These are phyloP conservation scores for Gallinago undulata DNA, from an alignment of 2,113 vertebrate genomes.

Conservation along the genomic window DNA sequence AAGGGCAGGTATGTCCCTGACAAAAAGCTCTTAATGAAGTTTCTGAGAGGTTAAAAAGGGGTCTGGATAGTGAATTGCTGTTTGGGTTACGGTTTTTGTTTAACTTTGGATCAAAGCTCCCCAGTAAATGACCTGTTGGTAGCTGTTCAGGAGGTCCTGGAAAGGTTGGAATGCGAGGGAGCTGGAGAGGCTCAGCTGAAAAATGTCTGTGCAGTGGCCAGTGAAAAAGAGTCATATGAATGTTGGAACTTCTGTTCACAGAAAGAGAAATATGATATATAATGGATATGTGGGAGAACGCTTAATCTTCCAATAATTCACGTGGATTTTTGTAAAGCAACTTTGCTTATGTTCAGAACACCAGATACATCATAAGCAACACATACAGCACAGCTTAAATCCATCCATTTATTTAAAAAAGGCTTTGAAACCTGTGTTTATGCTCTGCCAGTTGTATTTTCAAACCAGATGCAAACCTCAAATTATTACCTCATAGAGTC, in stretches of 20 bases:
- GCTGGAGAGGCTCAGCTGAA: neutral
- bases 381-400: neutral
- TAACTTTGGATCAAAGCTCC: neutral
- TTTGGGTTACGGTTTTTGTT: neutral
- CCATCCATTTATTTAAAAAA: neutral
- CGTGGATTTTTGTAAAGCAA: neutral
- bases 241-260: neutral
- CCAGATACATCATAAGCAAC: neutral
- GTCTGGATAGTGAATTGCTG: neutral
- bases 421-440: neutral
- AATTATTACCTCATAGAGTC: neutral
- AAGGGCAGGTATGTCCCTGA: conserved; percentile 80
- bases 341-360: neutral
- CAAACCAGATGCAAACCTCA: neutral
- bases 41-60: neutral
- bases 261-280: neutral
- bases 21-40: neutral
- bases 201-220: neutral
- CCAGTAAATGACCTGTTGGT: neutral
- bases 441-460: neutral
- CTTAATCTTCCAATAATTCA: neutral
- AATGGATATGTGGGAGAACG: neutral
- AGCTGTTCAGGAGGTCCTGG: neutral
- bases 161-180: neutral
- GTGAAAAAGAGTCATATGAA: neutral